Conservation (phyloP, 2,888 invertebrate species). For the Diarsia mendica region DNA sequence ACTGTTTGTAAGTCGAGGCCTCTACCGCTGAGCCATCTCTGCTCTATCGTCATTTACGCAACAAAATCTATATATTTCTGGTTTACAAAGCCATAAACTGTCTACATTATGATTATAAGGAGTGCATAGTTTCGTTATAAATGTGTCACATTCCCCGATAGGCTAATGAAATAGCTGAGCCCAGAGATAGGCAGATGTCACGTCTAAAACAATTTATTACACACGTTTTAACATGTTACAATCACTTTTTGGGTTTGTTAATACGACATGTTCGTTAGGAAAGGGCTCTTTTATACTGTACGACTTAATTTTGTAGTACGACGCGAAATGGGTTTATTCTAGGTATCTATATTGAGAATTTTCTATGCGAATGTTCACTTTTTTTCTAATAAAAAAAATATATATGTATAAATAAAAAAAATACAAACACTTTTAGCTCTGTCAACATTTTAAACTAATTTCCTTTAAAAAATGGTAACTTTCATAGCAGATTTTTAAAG, state of each 20-base stretch:
- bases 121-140: conserved; percentile 32
- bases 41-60: background rate
- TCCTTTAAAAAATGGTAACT: too few relatives aligned
- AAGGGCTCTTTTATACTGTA: conserved; percentile 46
- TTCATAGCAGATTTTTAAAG: too few relatives aligned
- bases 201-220: conserved; percentile 64
- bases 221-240: conserved; percentile 53
- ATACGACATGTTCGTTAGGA: conserved; percentile 45
- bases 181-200: conserved; percentile 54
- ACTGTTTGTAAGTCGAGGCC: too few relatives aligned
- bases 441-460: too few relatives aligned
- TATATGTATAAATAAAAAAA: too few relatives aligned
- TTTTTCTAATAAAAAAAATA: too few relatives aligned
- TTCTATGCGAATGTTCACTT: too few relatives aligned
- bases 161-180: conserved; percentile 55
- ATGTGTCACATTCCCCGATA: conserved; percentile 51
- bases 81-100: conserved; percentile 26
- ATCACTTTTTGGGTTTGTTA: conserved; percentile 58
- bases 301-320: conserved; percentile 1
- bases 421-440: too few relatives aligned
- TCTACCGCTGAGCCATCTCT: too few relatives aligned
- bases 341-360: background rate
- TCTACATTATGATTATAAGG: background rate
- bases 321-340: background rate
- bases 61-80: background rate